Evolutionary conservation across 2,797 vertebrate genomes (phyloP), one percentile per base, ranked within the genome.

Genomic region (Chlorospingus semifuscus): DNA sequence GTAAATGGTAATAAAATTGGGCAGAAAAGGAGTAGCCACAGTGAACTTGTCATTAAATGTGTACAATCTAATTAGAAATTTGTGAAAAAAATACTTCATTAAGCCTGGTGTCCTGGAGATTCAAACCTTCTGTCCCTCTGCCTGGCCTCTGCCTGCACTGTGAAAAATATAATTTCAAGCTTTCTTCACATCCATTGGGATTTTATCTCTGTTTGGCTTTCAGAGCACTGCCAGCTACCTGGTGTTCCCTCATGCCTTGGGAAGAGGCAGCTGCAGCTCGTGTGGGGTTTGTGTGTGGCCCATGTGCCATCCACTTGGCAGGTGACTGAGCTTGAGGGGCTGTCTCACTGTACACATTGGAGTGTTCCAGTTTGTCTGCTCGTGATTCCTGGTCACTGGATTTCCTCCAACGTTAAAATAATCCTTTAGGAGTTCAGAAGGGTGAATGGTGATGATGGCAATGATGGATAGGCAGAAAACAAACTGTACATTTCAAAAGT

Each of bases 401-500:
- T 84, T 72, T 46, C 34, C 46, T 71, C 19, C 29, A 46, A 11
- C 2, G 34, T 17, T 18, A 56, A 79, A 84, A 42, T 37, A 56
- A 59, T 37, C 15, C 30, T 68, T 36, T 34, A 27, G 24, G 29
- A 27, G 6, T 49, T 90, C 13, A 53, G 0, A 61, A 71, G n/a
- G 27, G 8, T 41, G 46, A 42, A 68, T 23, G 3, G 23, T 50
- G 68, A 9, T 36, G 57, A 90, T 81, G 68, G 49, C 34, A 32
- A 7, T 37, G 55, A 30, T 61, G n/a, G n/a, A 6, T 15, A 69
- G 26, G 34, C 46, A 75, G 46, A 53, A 71, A 82, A 44, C 7
- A 41, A 26, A 7, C 1, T 7, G 5, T 56, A 16, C 0, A 0
- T 72, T 57, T 37, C 5, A 2, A 44, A 69, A 79, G 20, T 29